These are phyloP conservation scores for Fopius arisanus DNA, from an alignment of 1,140 invertebrate species.

Conservation along the genomic window DNA sequence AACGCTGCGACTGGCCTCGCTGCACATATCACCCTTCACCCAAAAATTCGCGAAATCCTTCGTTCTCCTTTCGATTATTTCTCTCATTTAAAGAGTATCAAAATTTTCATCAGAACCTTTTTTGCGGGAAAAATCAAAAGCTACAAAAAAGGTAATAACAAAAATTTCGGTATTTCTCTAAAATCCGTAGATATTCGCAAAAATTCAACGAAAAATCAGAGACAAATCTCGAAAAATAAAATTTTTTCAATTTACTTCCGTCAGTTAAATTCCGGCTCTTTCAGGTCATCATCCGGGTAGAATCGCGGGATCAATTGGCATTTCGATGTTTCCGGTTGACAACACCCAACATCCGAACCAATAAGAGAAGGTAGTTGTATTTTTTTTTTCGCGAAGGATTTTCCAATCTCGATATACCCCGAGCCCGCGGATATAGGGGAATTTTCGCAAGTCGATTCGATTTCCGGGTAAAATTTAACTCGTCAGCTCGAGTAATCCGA, in stretches of 20 bases:
- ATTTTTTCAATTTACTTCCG: neutral
- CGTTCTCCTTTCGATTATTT: neutral
- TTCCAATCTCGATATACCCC: conserved; percentile 17
- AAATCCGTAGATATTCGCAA: too few relatives aligned
- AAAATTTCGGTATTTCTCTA: too few relatives aligned
- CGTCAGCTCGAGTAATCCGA: conserved; percentile 19
- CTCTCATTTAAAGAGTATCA: too few relatives aligned
- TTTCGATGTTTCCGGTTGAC: conserved; percentile 43
- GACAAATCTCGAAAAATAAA: too few relatives aligned
- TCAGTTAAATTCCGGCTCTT: too few relatives aligned
- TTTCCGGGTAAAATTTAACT: conserved; percentile 25
- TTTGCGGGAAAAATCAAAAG: too few relatives aligned
- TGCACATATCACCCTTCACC: conserved; percentile 44
- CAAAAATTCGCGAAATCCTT: conserved; percentile 9
- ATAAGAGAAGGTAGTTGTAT: neutral
- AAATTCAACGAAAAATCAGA: too few relatives aligned
- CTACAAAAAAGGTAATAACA: too few relatives aligned
- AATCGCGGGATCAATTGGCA: conserved; percentile 28
- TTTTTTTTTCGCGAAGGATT: conserved; percentile 3
- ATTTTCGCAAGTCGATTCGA: conserved; percentile 22
- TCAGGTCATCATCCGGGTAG: too few relatives aligned
- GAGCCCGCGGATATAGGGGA: neutral
- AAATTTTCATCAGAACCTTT: too few relatives aligned
- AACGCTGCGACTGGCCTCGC: conserved; percentile 41
- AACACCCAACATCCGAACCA: conserved; percentile 26